phyloP scores from a whole-genome alignment of 2,797 vertebrate genomes.

The Cephalopachus bancanus region DNA sequence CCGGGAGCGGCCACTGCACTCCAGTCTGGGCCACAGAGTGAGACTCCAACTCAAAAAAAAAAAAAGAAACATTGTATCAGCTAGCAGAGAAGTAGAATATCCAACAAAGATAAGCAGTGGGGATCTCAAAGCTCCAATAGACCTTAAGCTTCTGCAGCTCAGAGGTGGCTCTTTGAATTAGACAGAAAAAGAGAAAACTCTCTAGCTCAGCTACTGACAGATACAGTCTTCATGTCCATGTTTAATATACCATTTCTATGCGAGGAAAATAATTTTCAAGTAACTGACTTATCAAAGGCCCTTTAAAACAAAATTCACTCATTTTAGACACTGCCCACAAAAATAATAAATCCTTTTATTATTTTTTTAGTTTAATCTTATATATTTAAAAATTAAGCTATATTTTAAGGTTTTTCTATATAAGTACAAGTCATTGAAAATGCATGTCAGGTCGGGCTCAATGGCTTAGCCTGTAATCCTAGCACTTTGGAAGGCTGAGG shows the following conservation, averaged over 20 bases:
- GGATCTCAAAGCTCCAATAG: background rate
- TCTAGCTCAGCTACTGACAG: background rate
- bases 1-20: too few species aligned
- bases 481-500: too few species aligned
- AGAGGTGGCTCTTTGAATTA: conserved; percentile 15
- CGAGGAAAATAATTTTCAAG: conserved; percentile 4
- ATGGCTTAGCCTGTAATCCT: too few species aligned
- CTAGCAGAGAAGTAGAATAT: conserved; percentile 22
- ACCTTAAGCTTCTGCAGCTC: background rate
- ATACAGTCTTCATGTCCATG: background rate
- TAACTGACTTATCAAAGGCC: background rate
- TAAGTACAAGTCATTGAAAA: conserved; percentile 15
- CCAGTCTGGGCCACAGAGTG: too few species aligned
- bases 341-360: conserved; percentile 40
- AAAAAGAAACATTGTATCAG: background rate
- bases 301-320: background rate
- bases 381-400: conserved; percentile 55
- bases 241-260: background rate
- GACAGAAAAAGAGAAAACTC: conserved; percentile 2
- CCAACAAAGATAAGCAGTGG: background rate
- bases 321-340: background rate
- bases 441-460: background rate
- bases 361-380: conserved; percentile 29
- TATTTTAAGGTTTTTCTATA: background rate
- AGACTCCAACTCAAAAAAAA: too few species aligned